Evolutionary conservation across 1,140 invertebrate genomes (phyloP).

Genomic region (Zaprionus kolodkinae): DNA sequence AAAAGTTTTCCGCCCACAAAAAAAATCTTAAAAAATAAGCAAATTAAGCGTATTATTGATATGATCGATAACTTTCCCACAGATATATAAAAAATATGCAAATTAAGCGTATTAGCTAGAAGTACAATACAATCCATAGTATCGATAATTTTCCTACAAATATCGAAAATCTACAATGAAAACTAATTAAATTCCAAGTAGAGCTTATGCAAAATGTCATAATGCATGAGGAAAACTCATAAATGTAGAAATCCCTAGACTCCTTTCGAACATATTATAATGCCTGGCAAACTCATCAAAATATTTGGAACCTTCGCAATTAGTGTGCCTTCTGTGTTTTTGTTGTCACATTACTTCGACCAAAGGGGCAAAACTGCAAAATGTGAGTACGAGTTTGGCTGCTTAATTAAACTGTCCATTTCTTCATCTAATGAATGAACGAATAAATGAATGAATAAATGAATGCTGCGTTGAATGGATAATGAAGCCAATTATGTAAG

Average conservation of each 20-base stretch:
- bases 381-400: constrained; percentile 4
- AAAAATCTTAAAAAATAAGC: too few relatives aligned
- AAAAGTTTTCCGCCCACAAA: too few relatives aligned
- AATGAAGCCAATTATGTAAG: constrained; percentile 67
- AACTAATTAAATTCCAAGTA: neutral
- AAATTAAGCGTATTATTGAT: too few relatives aligned
- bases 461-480: constrained; percentile 69
- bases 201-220: neutral
- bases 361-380: neutral
- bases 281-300: neutral
- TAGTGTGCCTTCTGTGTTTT: neutral
- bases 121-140: too few relatives aligned
- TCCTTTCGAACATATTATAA: neutral
- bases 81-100: too few relatives aligned
- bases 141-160: too few relatives aligned
- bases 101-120: too few relatives aligned
- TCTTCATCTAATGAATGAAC: constrained; percentile 67
- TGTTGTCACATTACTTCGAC: neutral
- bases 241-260: neutral
- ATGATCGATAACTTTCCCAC: too few relatives aligned
- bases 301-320: neutral
- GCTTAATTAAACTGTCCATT: constrained; percentile 79
- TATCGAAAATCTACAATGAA: too few relatives aligned
- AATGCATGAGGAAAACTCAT: neutral
- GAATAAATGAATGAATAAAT: constrained; percentile 58